phyloP scores from a whole-genome alignment of 2,888 invertebrate genomes.

The Graphium colonna region DNA sequence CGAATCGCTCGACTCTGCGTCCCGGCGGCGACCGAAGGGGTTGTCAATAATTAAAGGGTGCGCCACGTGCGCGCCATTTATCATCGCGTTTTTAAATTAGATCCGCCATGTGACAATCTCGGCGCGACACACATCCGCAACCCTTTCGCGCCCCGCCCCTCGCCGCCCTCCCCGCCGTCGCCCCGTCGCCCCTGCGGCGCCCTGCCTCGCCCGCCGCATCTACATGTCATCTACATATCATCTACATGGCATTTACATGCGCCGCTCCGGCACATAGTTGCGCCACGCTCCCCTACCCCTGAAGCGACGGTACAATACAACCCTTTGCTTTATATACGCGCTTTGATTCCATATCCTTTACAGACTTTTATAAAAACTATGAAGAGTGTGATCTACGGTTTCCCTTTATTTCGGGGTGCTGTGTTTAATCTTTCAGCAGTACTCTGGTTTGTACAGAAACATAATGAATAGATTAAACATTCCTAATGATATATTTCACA shows the following conservation, averaged over 20 bases:
- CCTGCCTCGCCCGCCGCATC: conserved; percentile 40
- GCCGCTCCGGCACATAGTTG: not conserved
- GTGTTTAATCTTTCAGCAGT: too few relatives aligned
- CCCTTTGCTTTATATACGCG: not conserved
- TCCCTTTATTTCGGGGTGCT: too few relatives aligned
- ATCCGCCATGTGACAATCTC: conserved; percentile 52
- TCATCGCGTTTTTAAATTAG: conserved; percentile 60
- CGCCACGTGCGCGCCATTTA: conserved; percentile 44
- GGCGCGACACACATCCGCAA: conserved; percentile 44
- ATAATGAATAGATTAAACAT: too few relatives aligned
- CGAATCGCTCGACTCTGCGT: not conserved
- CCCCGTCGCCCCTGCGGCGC: conserved; percentile 28
- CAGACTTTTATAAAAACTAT: too few relatives aligned
- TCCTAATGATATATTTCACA: too few relatives aligned
- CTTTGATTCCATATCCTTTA: not conserved
- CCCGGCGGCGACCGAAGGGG: not conserved
- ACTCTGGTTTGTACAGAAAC: too few relatives aligned
- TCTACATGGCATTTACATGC: conserved; percentile 13
- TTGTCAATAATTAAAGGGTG: conserved; percentile 18
- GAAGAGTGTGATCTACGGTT: too few relatives aligned
- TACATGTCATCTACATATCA: conserved; percentile 61
- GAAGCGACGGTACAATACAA: not conserved
- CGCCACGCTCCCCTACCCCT: not conserved
- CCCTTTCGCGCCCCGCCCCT: conserved; percentile 33
- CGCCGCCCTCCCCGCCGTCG: conserved; percentile 23